Base-by-base conservation (phyloP, 2,113 vertebrate genomes). In the Sander vitreus region DNA sequence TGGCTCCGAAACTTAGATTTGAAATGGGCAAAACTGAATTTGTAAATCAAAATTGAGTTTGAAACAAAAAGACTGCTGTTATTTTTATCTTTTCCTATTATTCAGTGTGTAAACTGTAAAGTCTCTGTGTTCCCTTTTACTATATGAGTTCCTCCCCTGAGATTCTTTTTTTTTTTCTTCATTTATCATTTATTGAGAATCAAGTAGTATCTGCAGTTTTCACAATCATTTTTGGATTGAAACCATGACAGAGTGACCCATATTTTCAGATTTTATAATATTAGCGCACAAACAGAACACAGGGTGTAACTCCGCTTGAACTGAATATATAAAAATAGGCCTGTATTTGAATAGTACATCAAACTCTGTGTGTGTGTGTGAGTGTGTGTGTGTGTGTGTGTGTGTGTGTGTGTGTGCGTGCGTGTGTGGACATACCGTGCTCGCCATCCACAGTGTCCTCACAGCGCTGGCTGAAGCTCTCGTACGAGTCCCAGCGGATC, bases 401-500 rank as follows among this genome's bases (percentile, higher is more conserved):
- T 21, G 55, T 50, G 55, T 39, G 51, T 55, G 68, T 43, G 23
- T 57, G 74, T 54, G 45, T 65, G 71, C 72, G 60, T 27, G 62
- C 66, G 21, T 62, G 51, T 39, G 58, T 33, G 66, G 5, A 83
- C 87, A 8, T 84, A 90, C 91, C 81, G 1, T 74, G 87, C 92
- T 94, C 78, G 80, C 96, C 96, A 19, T 97, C 97, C 7, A 81
- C 23, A 2, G 91, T 86, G 7, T 97, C 97, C 59, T 97, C 97
- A 0, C 93, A 94, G 63, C 91, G 96, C 10, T 94, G 94, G 68
- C 79, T 96, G 86, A 98, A 97, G 93, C 96, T 97, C 86, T 99
- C 98, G 0, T 99, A 99, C 1, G 98, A 99, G 63, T 99, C 98
- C 96, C 98, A 98, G 60, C 98, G 98, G 87, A 99, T 98, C 80